A percentile compares a stretch with the other conserved stretches of the same genome.
Conservation (phyloP, 2,888 invertebrate species). For the Stenodema calcarata region DNA sequence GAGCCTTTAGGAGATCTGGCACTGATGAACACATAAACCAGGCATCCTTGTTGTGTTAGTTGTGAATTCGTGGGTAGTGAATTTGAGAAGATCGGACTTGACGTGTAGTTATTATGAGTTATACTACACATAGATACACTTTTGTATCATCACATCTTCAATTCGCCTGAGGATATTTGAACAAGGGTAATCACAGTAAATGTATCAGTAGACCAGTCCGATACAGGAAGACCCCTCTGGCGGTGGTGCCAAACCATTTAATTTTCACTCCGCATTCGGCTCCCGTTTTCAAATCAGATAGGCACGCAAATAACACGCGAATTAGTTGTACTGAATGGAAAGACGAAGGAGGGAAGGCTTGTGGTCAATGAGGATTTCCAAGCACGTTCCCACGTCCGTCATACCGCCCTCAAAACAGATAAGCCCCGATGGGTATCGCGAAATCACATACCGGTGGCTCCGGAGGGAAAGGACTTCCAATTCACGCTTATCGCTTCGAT, state of each 20-base stretch:
- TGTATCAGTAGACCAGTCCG: not conserved
- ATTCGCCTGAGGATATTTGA: not conserved
- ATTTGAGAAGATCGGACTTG: not conserved
- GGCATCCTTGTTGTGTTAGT: not conserved
- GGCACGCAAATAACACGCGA: constrained; percentile 41
- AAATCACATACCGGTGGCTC: constrained; percentile 3
- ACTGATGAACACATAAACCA: too few species aligned
- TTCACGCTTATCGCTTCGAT: not conserved
- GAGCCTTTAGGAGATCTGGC: too few species aligned
- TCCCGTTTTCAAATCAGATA: constrained; percentile 25
- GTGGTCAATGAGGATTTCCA: not conserved
- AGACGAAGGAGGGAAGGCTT: not conserved
- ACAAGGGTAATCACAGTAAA: not conserved
- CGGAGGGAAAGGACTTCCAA: not conserved
- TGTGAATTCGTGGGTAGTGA: not conserved
- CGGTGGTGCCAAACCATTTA: not conserved
- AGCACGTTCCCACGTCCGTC: constrained; percentile 1
- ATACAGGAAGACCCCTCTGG: not conserved
- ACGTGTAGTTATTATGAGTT: not conserved
- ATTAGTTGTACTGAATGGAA: not conserved
- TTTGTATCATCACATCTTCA: not conserved
- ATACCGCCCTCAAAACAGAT: not conserved
- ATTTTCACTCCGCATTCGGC: not conserved
- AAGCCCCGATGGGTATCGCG: not conserved
- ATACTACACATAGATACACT: not conserved